These are phyloP conservation scores for Sycophila sp. DNA, from an alignment of 1,140 invertebrate genomes.

Conservation along the genomic window DNA sequence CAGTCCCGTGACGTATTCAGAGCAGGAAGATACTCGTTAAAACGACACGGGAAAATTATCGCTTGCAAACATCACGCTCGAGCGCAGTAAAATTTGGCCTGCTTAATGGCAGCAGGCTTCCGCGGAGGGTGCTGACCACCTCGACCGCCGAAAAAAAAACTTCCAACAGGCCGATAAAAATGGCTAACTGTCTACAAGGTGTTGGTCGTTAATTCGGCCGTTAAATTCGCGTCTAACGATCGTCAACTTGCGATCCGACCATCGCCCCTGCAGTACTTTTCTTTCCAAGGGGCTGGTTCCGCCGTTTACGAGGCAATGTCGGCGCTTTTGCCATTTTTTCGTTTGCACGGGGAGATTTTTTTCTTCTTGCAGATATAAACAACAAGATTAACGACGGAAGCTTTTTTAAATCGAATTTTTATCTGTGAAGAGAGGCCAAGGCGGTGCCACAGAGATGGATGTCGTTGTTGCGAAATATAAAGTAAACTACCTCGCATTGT, in stretches of 20 bases:
- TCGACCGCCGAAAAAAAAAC: background rate
- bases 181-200: conserved; percentile 18
- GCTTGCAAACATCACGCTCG: background rate
- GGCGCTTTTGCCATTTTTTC: too few relatives aligned
- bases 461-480: conserved; percentile 53
- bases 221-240: conserved; percentile 12
- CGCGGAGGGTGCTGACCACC: background rate
- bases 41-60: conserved; percentile 18
- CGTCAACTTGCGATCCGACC: conserved; percentile 39
- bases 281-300: too few relatives aligned
- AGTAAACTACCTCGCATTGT: conserved; percentile 52
- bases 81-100: conserved; percentile 17
- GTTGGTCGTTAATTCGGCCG: conserved; percentile 17
- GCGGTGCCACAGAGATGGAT: too few relatives aligned
- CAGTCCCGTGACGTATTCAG: background rate
- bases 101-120: conserved; percentile 7
- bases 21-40: conserved; percentile 30
- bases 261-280: too few relatives aligned
- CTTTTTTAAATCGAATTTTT: too few relatives aligned
- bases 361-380: too few relatives aligned
- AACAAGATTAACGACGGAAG: too few relatives aligned
- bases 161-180: conserved; percentile 34
- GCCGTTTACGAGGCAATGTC: too few relatives aligned
- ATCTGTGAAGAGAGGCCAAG: too few relatives aligned
- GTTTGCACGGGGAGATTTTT: too few relatives aligned